Percentiles rank a stretch among this genome's conserved stretches.
phyloP scores from a whole-genome alignment of 2,113 vertebrate species.

The Myodes glareolus region DNA sequence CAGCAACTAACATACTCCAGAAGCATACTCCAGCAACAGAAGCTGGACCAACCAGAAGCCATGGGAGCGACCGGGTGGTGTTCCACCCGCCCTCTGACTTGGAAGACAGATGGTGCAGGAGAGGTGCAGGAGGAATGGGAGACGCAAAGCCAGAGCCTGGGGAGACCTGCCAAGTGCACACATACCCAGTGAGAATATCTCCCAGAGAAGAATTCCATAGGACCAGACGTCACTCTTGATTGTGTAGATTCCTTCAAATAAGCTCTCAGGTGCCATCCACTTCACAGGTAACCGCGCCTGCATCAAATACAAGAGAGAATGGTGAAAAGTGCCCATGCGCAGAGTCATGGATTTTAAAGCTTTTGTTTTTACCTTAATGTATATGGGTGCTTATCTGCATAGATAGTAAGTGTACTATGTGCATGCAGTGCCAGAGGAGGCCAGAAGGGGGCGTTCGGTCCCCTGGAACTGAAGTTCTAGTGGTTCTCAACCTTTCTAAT shows the following conservation, averaged over 20 bases:
- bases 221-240: conserved; percentile 98
- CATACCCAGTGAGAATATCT: conserved; percentile 97
- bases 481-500: not conserved
- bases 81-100: not conserved
- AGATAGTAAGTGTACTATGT: not conserved
- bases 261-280: conserved; percentile 99
- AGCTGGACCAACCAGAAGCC: not conserved
- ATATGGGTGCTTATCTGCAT: not conserved
- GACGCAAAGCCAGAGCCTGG: not conserved
- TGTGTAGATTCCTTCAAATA: conserved; percentile 95
- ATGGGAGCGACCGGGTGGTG: rapidly evolving
- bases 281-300: conserved; percentile 97
- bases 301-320: conserved; percentile 13
- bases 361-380: not conserved
- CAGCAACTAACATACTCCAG: not conserved
- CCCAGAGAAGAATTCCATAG: conserved; percentile 97
- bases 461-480: not conserved
- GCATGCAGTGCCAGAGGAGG: not conserved
- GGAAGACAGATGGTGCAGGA: not conserved
- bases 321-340: not conserved
- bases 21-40: too few species aligned
- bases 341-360: not conserved
- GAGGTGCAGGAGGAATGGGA: not conserved
- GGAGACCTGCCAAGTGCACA: not conserved
- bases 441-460: not conserved